Evolutionary conservation across 2,888 invertebrate genomes (phyloP).

Genomic region (Tethea ocularis): DNA sequence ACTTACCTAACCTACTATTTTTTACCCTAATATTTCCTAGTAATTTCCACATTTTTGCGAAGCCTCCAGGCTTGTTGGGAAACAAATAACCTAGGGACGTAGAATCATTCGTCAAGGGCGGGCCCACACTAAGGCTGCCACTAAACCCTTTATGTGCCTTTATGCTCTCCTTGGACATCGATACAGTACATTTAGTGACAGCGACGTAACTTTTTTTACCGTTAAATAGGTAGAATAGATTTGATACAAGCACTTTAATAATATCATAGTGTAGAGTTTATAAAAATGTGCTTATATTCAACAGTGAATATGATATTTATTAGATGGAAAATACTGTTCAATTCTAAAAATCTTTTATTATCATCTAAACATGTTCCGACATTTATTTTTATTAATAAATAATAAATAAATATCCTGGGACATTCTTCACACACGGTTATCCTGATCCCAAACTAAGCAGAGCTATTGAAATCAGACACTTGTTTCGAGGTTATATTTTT

Average conservation of each 20-base stretch:
- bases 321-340: too few species aligned
- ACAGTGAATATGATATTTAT: too few species aligned
- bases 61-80: conserved; percentile 22
- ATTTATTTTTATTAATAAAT: too few species aligned
- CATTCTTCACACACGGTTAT: too few species aligned
- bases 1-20: conserved; percentile 3
- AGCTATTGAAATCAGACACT: background rate
- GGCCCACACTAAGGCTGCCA: conserved; percentile 42
- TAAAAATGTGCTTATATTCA: too few species aligned
- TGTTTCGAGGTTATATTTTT: background rate
- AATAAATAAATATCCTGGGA: too few species aligned
- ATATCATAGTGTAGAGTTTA: too few species aligned
- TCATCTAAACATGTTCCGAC: too few species aligned
- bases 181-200: conserved; percentile 10
- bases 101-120: conserved; percentile 46
- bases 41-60: conserved; percentile 33
- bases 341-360: too few species aligned
- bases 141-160: conserved; percentile 53
- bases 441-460: too few species aligned
- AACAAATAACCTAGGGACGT: conserved; percentile 25
- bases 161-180: conserved; percentile 25
- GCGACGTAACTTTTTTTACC: background rate
- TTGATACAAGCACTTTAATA: too few species aligned
- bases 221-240: background rate
- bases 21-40: conserved; percentile 26